These are phyloP conservation scores for Psephotus haematonotus DNA, from an alignment of 2,113 vertebrate species.

Conservation along the genomic window DNA sequence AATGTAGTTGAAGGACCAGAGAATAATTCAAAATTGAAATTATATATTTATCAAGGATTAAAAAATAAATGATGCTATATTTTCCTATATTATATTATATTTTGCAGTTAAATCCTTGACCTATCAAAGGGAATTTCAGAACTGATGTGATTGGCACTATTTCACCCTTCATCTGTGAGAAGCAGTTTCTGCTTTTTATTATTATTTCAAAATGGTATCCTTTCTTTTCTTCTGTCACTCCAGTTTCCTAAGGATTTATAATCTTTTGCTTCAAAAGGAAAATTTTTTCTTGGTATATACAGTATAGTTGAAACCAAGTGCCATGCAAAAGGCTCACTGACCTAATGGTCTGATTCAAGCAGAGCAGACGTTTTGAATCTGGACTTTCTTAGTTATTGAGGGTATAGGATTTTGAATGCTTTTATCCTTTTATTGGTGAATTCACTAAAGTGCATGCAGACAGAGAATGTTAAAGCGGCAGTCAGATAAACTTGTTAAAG, in stretches of 20 bases:
- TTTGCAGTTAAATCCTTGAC: background rate
- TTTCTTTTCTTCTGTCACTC: conserved; percentile 5
- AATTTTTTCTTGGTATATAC: background rate
- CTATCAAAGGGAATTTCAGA: background rate
- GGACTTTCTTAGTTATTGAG: conserved; percentile 49
- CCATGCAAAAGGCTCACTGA: background rate
- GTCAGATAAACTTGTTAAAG: conserved; percentile 84
- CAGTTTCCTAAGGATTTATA: conserved; percentile 5
- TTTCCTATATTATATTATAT: background rate
- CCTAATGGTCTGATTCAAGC: conserved; percentile 46
- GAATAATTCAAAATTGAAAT: background rate
- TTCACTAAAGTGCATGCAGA: conserved; percentile 78
- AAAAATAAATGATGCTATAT: background rate
- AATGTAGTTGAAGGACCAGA: background rate
- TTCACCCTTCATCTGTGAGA: background rate
- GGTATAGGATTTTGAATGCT: conserved; percentile 62
- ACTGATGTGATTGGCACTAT: background rate
- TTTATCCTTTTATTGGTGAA: conserved; percentile 81
- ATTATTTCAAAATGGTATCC: background rate
- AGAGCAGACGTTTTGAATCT: conserved; percentile 71
- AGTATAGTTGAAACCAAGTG: background rate
- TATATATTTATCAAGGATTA: background rate
- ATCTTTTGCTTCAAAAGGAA: conserved; percentile 27
- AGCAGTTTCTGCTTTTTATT: conserved; percentile 10
- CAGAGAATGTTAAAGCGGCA: conserved; percentile 79